Conservation (phyloP, 2,888 invertebrate genomes). For the Pandemis corylana region DNA sequence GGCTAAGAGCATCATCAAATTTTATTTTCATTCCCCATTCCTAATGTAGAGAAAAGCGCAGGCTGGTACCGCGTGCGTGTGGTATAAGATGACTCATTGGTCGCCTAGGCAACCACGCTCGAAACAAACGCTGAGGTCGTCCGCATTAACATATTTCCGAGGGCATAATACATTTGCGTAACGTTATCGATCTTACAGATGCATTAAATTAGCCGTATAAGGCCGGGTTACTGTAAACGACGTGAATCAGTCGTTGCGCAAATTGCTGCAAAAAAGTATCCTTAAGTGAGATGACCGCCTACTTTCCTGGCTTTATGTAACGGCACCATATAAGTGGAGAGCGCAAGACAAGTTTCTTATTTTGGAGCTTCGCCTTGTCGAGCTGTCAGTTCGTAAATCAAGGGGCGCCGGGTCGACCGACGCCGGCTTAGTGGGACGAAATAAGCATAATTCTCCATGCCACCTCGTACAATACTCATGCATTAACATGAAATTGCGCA, state of each 20-base stretch:
- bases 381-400: conserved; percentile 58
- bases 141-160: conserved; percentile 70
- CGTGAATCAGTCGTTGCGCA: conserved; percentile 53
- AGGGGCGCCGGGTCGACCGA: conserved; percentile 49
- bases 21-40: conserved; percentile 1
- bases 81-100: conserved; percentile 66
- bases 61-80: conserved; percentile 50
- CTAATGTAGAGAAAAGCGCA: conserved; percentile 11
- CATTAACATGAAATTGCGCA: conserved; percentile 46
- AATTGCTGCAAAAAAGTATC: conserved; percentile 59
- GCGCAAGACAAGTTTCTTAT: conserved; percentile 58
- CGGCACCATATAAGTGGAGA: conserved; percentile 65
- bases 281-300: conserved; percentile 50
- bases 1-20: background rate
- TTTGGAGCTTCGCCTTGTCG: conserved; percentile 47
- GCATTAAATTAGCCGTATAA: conserved; percentile 52
- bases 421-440: conserved; percentile 55
- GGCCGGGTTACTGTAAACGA: conserved; percentile 31
- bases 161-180: conserved; percentile 54
- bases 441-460: conserved; percentile 51
- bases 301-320: conserved; percentile 67
- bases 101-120: conserved; percentile 61
- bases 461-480: conserved; percentile 47
- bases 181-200: conserved; percentile 63
- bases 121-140: conserved; percentile 60